These are phyloP conservation scores for Myioborus miniatus DNA, from an alignment of 2,797 vertebrate species.

Conservation along the genomic window DNA sequence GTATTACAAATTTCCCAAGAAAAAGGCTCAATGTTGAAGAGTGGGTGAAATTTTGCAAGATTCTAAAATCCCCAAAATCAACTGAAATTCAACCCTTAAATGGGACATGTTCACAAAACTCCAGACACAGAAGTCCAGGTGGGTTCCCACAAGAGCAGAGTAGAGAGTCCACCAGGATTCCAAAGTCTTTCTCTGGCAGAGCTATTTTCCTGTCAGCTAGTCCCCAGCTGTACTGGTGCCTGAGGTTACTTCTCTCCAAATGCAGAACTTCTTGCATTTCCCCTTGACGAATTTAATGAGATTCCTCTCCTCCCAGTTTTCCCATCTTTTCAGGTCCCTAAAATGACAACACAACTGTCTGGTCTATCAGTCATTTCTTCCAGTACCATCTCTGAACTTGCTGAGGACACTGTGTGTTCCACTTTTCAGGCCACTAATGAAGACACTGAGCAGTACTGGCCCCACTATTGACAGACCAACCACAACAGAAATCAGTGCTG, in stretches of 20 bases:
- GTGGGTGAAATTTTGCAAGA: background rate
- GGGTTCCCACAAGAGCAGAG: background rate
- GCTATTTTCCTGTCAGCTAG: background rate
- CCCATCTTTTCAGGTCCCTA: background rate
- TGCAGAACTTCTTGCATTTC: accelerated
- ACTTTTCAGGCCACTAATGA: background rate
- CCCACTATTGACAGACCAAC: background rate
- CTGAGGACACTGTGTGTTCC: background rate
- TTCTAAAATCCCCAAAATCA: background rate
- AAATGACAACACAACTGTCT: background rate
- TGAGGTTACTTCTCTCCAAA: background rate
- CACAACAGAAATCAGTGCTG: background rate
- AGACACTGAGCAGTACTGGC: background rate
- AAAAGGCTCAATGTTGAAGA: background rate
- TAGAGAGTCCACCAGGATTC: background rate
- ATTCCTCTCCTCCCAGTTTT: background rate
- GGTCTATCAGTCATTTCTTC: background rate
- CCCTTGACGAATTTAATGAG: background rate
- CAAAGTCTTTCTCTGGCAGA: background rate
- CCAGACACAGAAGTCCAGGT: background rate
- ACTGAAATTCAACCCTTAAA: background rate
- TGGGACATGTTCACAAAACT: background rate
- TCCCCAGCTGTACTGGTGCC: background rate
- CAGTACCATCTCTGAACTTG: background rate
- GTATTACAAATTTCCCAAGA: background rate